Conservation (phyloP, 2,888 invertebrate genomes). For the Ophion obscuratus region DNA sequence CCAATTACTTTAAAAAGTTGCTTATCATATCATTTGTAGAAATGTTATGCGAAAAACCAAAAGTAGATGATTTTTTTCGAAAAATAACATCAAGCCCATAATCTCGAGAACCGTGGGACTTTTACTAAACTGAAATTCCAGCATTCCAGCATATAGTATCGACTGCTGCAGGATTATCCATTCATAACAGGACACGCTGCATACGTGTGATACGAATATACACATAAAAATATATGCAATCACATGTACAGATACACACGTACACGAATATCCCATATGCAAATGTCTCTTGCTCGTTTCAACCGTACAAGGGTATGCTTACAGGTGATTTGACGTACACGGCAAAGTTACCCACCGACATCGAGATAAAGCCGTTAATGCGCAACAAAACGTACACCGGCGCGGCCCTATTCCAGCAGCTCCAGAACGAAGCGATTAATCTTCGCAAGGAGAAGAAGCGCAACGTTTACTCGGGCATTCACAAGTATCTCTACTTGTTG, state of each 20-base stretch:
- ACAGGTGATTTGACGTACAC: constrained; percentile 88
- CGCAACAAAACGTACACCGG: constrained; percentile 87
- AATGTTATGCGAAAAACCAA: too few species aligned
- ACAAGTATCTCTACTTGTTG: constrained; percentile 92
- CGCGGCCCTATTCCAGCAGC: constrained; percentile 88
- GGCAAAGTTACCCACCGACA: constrained; percentile 87
- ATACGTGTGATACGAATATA: too few species aligned
- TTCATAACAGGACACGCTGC: too few species aligned
- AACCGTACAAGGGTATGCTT: neutral
- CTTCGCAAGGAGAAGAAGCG: constrained; percentile 93
- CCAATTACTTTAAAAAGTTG: too few species aligned
- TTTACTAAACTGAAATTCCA: too few species aligned
- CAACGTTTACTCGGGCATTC: constrained; percentile 92
- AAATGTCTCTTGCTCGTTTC: neutral
- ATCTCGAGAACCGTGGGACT: too few species aligned
- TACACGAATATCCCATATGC: neutral
- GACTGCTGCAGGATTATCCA: too few species aligned
- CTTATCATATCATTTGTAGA: too few species aligned
- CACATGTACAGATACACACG: neutral
- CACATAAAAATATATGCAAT: too few species aligned
- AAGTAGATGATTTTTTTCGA: too few species aligned
- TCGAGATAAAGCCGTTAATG: constrained; percentile 89
- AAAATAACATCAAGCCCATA: too few species aligned
- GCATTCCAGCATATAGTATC: too few species aligned
- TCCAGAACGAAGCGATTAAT: constrained; percentile 91